phyloP scores from a whole-genome alignment of 2,888 invertebrate genomes.

The Mesorhabditis spiculigera region DNA sequence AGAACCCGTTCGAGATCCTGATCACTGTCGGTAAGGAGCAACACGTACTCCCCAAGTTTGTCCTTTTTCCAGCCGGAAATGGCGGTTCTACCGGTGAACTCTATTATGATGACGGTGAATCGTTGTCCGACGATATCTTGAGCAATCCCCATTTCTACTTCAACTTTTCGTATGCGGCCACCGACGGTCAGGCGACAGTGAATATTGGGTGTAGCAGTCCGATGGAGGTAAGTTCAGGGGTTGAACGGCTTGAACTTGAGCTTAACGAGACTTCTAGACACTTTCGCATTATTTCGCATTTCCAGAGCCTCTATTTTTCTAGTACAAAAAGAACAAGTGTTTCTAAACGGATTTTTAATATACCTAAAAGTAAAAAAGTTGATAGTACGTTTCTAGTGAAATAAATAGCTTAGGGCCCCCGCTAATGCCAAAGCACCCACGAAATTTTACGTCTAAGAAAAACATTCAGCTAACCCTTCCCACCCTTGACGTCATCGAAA shows the following conservation, averaged over 20 bases:
- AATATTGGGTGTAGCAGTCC: not conserved
- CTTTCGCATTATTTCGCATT: no score
- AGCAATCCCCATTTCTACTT: constrained; percentile 13
- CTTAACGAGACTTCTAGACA: not conserved
- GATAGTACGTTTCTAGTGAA: no score
- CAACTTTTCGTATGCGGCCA: not conserved
- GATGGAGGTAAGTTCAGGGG: not conserved
- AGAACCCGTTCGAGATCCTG: constrained; percentile 70
- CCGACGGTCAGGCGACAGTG: not conserved
- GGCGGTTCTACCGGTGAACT: constrained; percentile 31
- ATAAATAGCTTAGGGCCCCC: no score
- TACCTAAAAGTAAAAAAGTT: no score
- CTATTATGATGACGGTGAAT: constrained; percentile 50
- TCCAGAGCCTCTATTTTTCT: not conserved
- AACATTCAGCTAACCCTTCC: constrained; percentile 17
- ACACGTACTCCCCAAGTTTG: no score
- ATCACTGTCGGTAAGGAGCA: constrained; percentile 59
- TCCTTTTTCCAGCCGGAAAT: no score
- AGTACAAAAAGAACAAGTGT: no score
- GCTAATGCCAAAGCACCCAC: no score
- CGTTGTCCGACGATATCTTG: constrained; percentile 28
- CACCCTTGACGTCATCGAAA: constrained; percentile 36
- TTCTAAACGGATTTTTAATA: no score
- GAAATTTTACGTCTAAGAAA: not conserved
- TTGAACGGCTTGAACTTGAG: not conserved